Conservation (phyloP, 2,888 invertebrate species). For the Lycia hirtaria region DNA sequence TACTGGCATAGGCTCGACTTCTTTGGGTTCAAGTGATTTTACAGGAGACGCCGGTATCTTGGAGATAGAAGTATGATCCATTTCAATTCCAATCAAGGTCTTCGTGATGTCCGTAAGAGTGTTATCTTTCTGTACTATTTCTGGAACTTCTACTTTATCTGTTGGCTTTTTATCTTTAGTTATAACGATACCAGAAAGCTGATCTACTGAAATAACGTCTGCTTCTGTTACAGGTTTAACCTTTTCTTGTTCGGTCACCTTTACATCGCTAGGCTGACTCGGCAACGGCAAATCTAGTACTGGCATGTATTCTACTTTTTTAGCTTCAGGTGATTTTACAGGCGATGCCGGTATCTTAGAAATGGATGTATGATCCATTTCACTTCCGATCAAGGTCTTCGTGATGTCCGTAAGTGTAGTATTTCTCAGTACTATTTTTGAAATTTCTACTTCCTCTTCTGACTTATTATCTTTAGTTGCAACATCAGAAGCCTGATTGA, state of each 20-base stretch:
- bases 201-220: too few relatives aligned
- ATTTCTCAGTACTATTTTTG: neutral
- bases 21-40: neutral
- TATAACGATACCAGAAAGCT: neutral
- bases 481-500: neutral
- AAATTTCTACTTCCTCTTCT: too few relatives aligned
- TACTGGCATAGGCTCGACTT: neutral
- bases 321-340: neutral
- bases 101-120: neutral
- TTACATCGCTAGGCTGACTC: neutral
- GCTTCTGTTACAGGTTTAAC: neutral
- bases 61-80: conserved; percentile 19
- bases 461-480: neutral
- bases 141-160: neutral
- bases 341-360: neutral
- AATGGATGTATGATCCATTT: conserved; percentile 27
- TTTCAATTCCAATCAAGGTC: conserved; percentile 34
- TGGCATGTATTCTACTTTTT: neutral
- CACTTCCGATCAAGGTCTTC: conserved; percentile 29
- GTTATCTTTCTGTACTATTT: neutral
- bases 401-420: neutral
- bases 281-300: neutral
- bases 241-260: neutral
- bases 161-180: neutral
- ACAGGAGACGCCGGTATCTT: neutral